A percentile compares a stretch with the other conserved stretches of the same genome.
These are phyloP conservation scores for Elephas maximus DNA, from an alignment of 2,113 vertebrate genomes.

Conservation along the genomic window DNA sequence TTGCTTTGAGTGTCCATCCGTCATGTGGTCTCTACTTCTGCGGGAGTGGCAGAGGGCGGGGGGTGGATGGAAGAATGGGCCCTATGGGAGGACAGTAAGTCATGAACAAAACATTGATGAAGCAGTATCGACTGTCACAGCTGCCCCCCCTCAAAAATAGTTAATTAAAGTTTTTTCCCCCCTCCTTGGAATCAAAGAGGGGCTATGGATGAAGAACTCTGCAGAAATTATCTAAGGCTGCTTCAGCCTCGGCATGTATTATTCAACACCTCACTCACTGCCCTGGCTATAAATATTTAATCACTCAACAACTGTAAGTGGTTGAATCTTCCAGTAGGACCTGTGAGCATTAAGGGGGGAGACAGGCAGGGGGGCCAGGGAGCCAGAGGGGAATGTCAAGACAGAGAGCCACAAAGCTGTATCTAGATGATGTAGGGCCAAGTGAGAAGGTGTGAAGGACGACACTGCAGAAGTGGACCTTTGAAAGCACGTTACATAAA, in stretches of 20 bases:
- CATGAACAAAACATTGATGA: slow-evolving; percentile 76
- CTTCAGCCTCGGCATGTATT: slow-evolving; percentile 93
- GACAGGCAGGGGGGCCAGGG: slow-evolving; percentile 53
- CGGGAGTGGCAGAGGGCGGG: background rate
- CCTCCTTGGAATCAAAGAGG: slow-evolving; percentile 87
- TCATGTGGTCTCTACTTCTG: background rate
- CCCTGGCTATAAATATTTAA: slow-evolving; percentile 98
- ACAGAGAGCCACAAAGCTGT: slow-evolving; percentile 74
- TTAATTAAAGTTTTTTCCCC: slow-evolving; percentile 87
- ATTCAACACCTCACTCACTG: slow-evolving; percentile 94
- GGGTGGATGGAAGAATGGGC: slow-evolving; percentile 58
- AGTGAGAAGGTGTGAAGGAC: slow-evolving; percentile 88
- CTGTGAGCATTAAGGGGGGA: slow-evolving; percentile 88
- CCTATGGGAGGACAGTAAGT: slow-evolving; percentile 65
- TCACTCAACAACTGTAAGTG: slow-evolving; percentile 93
- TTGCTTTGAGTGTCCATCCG: background rate
- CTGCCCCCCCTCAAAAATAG: slow-evolving; percentile 68
- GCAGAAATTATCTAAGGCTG: slow-evolving; percentile 93
- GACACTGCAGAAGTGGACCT: slow-evolving; percentile 73
- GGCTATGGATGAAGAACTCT: slow-evolving; percentile 88
- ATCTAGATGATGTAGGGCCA: slow-evolving; percentile 80
- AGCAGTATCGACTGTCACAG: slow-evolving; percentile 77
- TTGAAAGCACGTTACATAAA: slow-evolving; percentile 88
- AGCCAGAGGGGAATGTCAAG: slow-evolving; percentile 38
- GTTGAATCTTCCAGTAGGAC: slow-evolving; percentile 93